A percentile compares a stretch with the other conserved stretches of the same genome.
These are phyloP conservation scores for Dipodomys spectabilis DNA, from an alignment of 2,113 vertebrate species.

Conservation along the genomic window DNA sequence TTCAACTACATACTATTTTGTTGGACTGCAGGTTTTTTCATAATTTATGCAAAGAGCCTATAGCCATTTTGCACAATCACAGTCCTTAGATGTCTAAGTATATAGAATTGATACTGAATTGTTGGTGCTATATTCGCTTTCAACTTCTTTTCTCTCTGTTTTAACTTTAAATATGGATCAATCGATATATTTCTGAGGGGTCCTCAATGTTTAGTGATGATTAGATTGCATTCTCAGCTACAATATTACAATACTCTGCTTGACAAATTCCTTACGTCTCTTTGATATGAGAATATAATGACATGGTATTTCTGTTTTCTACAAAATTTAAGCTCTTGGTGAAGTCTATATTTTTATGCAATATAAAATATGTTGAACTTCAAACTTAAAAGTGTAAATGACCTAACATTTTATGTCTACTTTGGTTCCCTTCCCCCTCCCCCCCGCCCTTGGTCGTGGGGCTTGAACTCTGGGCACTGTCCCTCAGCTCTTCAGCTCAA, in stretches of 20 bases:
- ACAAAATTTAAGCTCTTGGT: conserved; percentile 10
- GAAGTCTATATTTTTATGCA: background rate
- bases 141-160: background rate
- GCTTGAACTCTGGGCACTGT: too few species aligned
- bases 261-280: background rate
- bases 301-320: background rate
- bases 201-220: background rate
- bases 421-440: background rate
- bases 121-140: background rate
- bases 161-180: background rate
- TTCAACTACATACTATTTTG: conserved; percentile 38
- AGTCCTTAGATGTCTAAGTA: background rate
- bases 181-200: background rate
- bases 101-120: background rate
- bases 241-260: background rate
- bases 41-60: conserved; percentile 39
- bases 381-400: background rate
- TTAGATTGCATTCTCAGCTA: background rate
- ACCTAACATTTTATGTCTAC: accelerated
- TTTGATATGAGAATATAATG: conserved; percentile 30
- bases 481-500: too few species aligned
- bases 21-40: background rate
- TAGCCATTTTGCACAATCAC: conserved; percentile 31
- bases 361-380: background rate
- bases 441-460: too few species aligned